These are phyloP conservation scores for Trinectes maculatus DNA, from an alignment of 2,113 vertebrate genomes.

Conservation along the genomic window DNA sequence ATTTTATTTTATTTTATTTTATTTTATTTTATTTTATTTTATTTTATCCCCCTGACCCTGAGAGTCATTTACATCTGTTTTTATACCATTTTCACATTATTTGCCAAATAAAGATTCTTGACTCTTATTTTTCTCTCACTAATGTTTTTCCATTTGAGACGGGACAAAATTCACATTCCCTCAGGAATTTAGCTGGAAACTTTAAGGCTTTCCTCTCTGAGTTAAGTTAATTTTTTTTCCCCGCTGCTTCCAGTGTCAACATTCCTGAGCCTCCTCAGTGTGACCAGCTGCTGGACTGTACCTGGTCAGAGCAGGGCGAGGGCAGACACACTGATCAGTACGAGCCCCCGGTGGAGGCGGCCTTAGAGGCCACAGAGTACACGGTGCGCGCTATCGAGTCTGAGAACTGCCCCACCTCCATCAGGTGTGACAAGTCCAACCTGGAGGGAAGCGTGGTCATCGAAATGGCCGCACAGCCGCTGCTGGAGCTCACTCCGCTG, in stretches of 20 bases:
- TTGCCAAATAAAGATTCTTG: too few relatives aligned
- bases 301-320: conserved; percentile 59
- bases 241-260: conserved; percentile 15
- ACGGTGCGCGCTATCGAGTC: conserved; percentile 60
- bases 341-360: conserved; percentile 55
- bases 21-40: too few relatives aligned
- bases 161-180: background rate
- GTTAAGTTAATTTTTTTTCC: background rate
- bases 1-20: too few relatives aligned
- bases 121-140: too few relatives aligned
- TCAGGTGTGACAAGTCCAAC: conserved; percentile 69
- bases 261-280: conserved; percentile 63
- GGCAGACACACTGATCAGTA: conserved; percentile 30
- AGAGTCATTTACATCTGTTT: background rate
- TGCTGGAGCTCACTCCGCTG: conserved; percentile 81
- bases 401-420: conserved; percentile 67
- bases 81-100: too few relatives aligned
- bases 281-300: conserved; percentile 54
- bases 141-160: background rate
- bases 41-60: too few relatives aligned
- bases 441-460: conserved; percentile 71
- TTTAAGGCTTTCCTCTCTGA: too few relatives aligned
- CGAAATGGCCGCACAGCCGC: conserved; percentile 79
- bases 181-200: too few relatives aligned
- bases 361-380: conserved; percentile 68